Percentiles rank a stretch among this genome's conserved stretches.
Evolutionary conservation across 2,888 invertebrate genomes (phyloP).

Genomic region (Drosophila neutralis): DNA sequence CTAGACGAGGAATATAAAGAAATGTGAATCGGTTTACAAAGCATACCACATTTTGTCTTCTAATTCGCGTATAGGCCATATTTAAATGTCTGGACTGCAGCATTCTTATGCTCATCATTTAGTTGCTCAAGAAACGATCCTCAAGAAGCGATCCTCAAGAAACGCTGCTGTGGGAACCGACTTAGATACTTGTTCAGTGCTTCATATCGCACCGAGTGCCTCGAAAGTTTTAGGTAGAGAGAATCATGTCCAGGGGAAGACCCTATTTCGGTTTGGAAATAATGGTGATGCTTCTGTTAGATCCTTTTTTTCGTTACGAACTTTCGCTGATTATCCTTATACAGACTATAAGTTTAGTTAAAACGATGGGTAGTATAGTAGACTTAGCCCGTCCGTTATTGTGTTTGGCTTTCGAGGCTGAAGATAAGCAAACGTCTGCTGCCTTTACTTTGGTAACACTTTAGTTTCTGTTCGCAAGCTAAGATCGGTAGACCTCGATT

Average conservation of each 20-base stretch:
- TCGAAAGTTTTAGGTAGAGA: no score
- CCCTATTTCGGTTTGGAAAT: no score
- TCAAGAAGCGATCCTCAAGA: neutral
- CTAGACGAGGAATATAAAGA: neutral
- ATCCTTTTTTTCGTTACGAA: neutral
- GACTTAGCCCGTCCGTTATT: neutral
- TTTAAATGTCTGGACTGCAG: neutral
- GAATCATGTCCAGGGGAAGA: no score
- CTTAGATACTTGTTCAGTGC: no score
- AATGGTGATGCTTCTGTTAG: neutral
- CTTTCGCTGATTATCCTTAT: neutral
- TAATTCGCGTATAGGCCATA: fast-evolving
- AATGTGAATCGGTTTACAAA: neutral
- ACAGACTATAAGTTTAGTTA: neutral
- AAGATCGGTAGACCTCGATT: neutral
- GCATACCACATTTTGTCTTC: neutral
- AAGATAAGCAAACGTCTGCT: neutral
- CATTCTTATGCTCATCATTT: neutral
- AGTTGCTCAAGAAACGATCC: neutral
- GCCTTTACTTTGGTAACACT: neutral
- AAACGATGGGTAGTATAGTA: neutral
- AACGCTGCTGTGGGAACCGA: neutral
- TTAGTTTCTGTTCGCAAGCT: neutral
- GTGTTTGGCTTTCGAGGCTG: fast-evolving
- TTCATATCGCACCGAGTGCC: no score